phyloP scores from a whole-genome alignment of 2,888 invertebrate genomes.

The Phaonia tiefii region DNA sequence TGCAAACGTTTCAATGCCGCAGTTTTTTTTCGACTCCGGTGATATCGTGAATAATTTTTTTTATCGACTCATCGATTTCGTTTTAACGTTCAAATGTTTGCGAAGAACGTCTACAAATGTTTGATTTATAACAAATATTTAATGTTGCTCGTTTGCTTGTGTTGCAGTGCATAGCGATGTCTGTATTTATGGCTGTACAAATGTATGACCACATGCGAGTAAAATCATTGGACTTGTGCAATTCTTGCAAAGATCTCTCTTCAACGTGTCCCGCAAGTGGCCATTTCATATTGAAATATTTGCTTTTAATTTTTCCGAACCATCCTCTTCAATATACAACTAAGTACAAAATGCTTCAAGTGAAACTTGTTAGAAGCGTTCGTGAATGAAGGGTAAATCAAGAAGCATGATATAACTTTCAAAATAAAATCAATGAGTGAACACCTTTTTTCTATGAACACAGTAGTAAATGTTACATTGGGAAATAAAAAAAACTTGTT shows the following conservation, averaged over 20 bases:
- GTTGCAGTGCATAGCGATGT: slow-evolving; percentile 15
- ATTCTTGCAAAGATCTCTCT: slow-evolving; percentile 20
- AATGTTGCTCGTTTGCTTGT: slow-evolving; percentile 31
- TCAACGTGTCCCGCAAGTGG: slow-evolving; percentile 59
- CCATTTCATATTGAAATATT: slow-evolving; percentile 66
- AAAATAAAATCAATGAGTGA: too few relatives aligned
- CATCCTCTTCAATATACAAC: background rate
- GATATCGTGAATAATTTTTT: slow-evolving; percentile 6
- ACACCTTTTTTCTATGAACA: too few relatives aligned
- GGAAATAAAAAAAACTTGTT: too few relatives aligned
- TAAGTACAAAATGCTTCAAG: background rate
- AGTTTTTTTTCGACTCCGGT: background rate
- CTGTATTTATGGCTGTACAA: slow-evolving; percentile 18
- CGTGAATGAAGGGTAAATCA: too few relatives aligned
- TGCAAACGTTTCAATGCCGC: too few relatives aligned
- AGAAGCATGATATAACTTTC: too few relatives aligned
- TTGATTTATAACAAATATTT: slow-evolving; percentile 63
- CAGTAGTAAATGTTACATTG: too few relatives aligned
- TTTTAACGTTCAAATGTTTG: background rate
- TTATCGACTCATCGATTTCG: slow-evolving; percentile 13
- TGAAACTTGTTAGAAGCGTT: background rate
- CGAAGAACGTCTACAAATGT: slow-evolving; percentile 50
- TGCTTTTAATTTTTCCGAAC: slow-evolving; percentile 57
- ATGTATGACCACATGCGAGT: background rate
- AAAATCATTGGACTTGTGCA: background rate